These are phyloP conservation scores for Octomys mimax DNA, from an alignment of 2,797 vertebrate species.

Conservation along the genomic window DNA sequence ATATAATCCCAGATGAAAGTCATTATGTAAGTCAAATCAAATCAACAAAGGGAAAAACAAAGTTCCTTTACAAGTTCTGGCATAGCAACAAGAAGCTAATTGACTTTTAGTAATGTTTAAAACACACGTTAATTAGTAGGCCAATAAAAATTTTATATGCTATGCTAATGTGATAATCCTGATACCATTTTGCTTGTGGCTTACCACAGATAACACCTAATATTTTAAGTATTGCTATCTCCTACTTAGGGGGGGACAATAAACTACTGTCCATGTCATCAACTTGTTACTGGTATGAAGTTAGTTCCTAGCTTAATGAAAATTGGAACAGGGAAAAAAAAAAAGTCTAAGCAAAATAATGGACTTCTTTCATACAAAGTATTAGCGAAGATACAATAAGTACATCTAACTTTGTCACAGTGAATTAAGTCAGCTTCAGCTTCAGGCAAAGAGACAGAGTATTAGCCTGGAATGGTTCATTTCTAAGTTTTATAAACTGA, in stretches of 20 bases:
- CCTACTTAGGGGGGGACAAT: constrained; percentile 74
- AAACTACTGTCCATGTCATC: constrained; percentile 76
- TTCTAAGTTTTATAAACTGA: constrained; percentile 55
- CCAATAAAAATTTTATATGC: constrained; percentile 63
- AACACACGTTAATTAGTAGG: constrained; percentile 71
- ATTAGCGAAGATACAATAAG: constrained; percentile 73
- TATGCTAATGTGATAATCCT: constrained; percentile 61
- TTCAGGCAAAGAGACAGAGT: constrained; percentile 48
- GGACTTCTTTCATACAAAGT: constrained; percentile 84
- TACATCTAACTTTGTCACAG: constrained; percentile 70
- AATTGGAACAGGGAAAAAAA: constrained; percentile 86
- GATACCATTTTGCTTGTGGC: constrained; percentile 68
- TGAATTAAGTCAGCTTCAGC: constrained; percentile 73
- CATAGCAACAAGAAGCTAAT: constrained; percentile 74
- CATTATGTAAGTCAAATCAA: constrained; percentile 47
- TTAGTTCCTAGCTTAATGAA: constrained; percentile 84
- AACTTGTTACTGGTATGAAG: constrained; percentile 80
- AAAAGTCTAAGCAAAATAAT: constrained; percentile 85
- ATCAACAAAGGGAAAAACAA: constrained; percentile 44
- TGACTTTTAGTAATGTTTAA: constrained; percentile 71
- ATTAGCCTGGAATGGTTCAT: constrained; percentile 14
- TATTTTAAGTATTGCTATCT: constrained; percentile 49
- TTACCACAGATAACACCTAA: constrained; percentile 75
- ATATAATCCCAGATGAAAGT: constrained; percentile 70
- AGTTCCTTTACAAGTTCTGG: constrained; percentile 59